Evolutionary conservation across 2,797 vertebrate species (phyloP), one percentile per base, ranked within the genome.

Genomic region (Gymnoscopelus braueri): DNA sequence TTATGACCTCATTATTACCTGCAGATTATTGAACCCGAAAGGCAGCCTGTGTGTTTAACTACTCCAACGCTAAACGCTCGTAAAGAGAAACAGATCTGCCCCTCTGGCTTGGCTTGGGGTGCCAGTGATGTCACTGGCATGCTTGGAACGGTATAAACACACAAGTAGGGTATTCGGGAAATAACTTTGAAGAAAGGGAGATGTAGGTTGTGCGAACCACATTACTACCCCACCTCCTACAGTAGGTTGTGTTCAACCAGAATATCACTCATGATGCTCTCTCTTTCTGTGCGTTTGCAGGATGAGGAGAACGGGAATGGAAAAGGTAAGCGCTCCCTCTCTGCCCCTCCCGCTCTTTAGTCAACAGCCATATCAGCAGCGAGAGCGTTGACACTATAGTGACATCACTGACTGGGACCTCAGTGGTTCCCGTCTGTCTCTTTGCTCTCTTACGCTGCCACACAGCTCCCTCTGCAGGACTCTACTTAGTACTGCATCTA

Each of bases 281-380:
- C 10, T 89, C 39, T 78, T 23, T 57, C 3, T 48, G 11, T 57
- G 55, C 68, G 64, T 60, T 71, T 72, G 57, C 87, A 94, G 93
- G 92, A 94, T 78, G 92, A 94, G 82, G 93, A 93, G 85, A 94
- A 94, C 24, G 91, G 92, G 15, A 94, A 94, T 6, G 92, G 88
- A 74, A 94, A 91, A 69, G 93, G 93, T 94, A 57, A 90, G 90
- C 80, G 59, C 15, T 51, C 9, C 59, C 10, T n/a, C 3, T 65
- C 26, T 50, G 58, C 26, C 9, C 15, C 29, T 29, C 24, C 53
- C 2, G 63, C 26, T 48, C 65, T 60, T 75, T 59, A 53, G 24
- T 44, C 15, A 58, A 26, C 56, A 58, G 61, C 19, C 63, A 76
- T 44, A 58, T 44, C 35, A 14, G 12, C 8, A n/a, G 49, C 19